Conservation (phyloP, 2,888 invertebrate genomes). For the Panzeria rudis region DNA sequence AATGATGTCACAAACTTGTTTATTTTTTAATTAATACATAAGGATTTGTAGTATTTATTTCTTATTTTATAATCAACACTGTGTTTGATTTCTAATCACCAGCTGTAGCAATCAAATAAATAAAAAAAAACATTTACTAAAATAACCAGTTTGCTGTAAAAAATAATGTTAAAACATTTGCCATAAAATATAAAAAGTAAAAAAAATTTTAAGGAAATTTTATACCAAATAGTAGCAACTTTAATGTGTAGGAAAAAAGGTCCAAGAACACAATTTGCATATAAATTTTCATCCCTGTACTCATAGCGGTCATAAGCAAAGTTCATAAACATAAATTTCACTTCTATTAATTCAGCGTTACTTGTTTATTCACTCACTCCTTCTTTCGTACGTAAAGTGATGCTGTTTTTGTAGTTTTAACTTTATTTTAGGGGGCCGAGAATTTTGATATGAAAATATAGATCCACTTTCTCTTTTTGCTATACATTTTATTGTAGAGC, state of each 20-base stretch:
- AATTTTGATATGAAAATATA: slow-evolving; percentile 13
- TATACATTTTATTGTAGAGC: not conserved
- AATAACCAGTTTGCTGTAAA: not conserved
- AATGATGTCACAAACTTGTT: no score
- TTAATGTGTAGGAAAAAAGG: slow-evolving; percentile 23
- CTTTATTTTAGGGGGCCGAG: slow-evolving; percentile 27
- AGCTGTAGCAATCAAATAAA: no score
- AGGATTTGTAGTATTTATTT: no score
- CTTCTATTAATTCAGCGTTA: slow-evolving; percentile 44
- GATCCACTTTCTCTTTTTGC: slow-evolving; percentile 4
- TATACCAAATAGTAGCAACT: slow-evolving; percentile 35
- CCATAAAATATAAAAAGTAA: not conserved
- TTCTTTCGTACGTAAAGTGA: slow-evolving; percentile 23
- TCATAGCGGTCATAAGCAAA: slow-evolving; percentile 66
- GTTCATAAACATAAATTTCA: slow-evolving; percentile 70
- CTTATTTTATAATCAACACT: no score
- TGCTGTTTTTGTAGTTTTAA: slow-evolving; percentile 12
- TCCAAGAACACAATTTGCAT: slow-evolving; percentile 62
- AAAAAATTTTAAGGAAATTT: slow-evolving; percentile 8
- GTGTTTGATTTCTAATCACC: no score
- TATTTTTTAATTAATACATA: no score
- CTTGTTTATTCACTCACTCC: slow-evolving; percentile 11
- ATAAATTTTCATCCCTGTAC: slow-evolving; percentile 60
- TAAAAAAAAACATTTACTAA: no score
- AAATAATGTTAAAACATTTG: slow-evolving; percentile 35